Evolutionary conservation across 2,888 invertebrate genomes (phyloP).

Genomic region (Drosophila putrida): DNA sequence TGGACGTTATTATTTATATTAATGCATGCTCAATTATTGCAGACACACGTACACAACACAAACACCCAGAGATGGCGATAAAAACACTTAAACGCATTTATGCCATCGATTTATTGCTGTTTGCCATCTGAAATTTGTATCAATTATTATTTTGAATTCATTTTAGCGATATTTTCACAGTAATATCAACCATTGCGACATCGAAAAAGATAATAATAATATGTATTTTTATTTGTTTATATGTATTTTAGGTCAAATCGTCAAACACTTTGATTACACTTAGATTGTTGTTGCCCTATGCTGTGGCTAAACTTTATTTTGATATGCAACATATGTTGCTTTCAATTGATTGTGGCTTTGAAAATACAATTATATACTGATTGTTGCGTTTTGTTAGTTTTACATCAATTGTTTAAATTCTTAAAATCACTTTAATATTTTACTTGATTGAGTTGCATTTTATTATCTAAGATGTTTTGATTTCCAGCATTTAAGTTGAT

Average conservation of each 20-base stretch:
- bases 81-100: conserved; percentile 56
- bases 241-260: conserved; percentile 26
- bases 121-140: conserved; percentile 54
- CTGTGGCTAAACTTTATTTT: conserved; percentile 1
- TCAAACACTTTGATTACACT: conserved; percentile 38
- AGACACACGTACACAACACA: conserved; percentile 14
- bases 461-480: conserved; percentile 7
- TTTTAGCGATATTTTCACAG: conserved; percentile 14
- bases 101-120: conserved; percentile 56
- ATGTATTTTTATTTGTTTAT: too few species aligned
- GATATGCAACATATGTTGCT: conserved; percentile 6
- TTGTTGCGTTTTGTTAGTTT: conserved; percentile 7
- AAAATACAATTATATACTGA: neutral
- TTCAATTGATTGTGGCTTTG: neutral
- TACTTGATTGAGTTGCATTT: conserved; percentile 2
- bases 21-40: conserved; percentile 60
- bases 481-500: neutral
- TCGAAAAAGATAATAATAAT: conserved; percentile 2
- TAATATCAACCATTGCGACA: conserved; percentile 35
- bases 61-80: conserved; percentile 5
- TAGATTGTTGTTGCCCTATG: conserved; percentile 19
- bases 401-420: neutral
- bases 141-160: conserved; percentile 29
- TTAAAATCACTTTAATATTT: neutral
- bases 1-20: conserved; percentile 53